Evolutionary conservation across 35 echinoderm and acorn worm species (phyloP).

Genomic region (Holothuria glaberrima): DNA sequence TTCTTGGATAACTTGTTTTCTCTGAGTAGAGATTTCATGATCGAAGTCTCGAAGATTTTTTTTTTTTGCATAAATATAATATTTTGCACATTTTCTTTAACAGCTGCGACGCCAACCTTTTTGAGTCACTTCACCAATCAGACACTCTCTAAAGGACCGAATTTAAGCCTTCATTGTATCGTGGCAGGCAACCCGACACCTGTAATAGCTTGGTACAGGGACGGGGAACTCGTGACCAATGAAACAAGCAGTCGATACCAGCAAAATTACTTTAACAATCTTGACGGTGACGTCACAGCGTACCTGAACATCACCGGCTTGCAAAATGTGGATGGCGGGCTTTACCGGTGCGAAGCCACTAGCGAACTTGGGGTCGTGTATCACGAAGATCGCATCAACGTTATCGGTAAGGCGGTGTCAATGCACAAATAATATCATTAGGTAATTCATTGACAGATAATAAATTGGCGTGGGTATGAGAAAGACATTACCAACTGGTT

Average conservation of each 20-base stretch:
- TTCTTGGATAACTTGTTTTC: not conserved
- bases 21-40: not conserved
- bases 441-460: too few species aligned
- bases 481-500: too few species aligned
- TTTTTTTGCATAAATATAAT: not conserved
- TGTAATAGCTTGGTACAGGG: conserved; percentile 78
- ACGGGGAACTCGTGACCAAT: conserved; percentile 68
- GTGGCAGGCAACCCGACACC: conserved; percentile 94
- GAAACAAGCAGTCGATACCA: conserved; percentile 50
- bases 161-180: conserved; percentile 78
- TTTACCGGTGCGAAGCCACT: conserved; percentile 86
- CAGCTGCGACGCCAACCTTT: conserved; percentile 89
- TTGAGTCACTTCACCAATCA: conserved; percentile 84
- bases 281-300: conserved; percentile 90
- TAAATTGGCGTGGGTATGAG: too few species aligned
- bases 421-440: not conserved
- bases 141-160: conserved; percentile 86
- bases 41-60: not conserved
- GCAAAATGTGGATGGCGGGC: conserved; percentile 84
- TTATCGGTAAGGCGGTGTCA: conserved; percentile 63
- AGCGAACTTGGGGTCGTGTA: conserved; percentile 66
- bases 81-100: not conserved
- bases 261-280: conserved; percentile 80
- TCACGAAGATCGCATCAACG: conserved; percentile 85
- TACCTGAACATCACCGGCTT: conserved; percentile 92